phyloP scores from a whole-genome alignment of 2,888 invertebrate genomes.

The Meganola albula region DNA sequence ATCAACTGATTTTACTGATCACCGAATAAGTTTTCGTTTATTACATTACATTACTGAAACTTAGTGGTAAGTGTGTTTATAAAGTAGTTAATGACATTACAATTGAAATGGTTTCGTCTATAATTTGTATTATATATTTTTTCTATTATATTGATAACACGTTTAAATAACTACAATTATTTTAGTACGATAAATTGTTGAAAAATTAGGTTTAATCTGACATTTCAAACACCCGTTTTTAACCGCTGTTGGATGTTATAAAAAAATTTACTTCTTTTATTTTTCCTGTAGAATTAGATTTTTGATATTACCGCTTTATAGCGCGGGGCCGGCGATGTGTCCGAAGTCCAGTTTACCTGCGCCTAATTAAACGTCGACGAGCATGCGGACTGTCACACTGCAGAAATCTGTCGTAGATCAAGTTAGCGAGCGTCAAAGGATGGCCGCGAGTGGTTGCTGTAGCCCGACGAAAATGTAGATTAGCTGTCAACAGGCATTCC shows the following conservation, averaged over 20 bases:
- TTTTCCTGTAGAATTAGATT: not conserved
- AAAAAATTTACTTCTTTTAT: not conserved
- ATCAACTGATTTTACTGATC: too few relatives aligned
- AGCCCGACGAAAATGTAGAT: conserved; percentile 33
- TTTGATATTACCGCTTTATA: not conserved
- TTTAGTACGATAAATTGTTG: conserved; percentile 1
- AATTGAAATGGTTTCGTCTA: conserved; percentile 2
- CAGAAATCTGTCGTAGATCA: conserved; percentile 51
- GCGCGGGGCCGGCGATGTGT: not conserved
- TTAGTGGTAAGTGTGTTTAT: conserved; percentile 7
- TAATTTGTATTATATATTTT: conserved; percentile 2
- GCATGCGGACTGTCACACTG: conserved; percentile 48
- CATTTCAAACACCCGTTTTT: conserved; percentile 2
- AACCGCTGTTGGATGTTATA: conserved; percentile 3
- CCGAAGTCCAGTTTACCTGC: conserved; percentile 34
- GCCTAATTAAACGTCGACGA: conserved; percentile 38
- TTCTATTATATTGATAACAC: conserved; percentile 1
- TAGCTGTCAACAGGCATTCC: conserved; percentile 25
- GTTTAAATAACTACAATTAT: conserved; percentile 1
- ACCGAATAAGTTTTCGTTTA: too few relatives aligned
- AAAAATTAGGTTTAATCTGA: conserved; percentile 3
- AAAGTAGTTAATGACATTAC: conserved; percentile 6
- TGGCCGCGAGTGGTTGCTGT: conserved; percentile 28
- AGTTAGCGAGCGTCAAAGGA: conserved; percentile 31
- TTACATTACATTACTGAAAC: conserved; percentile 1